Evolutionary conservation across 2,113 vertebrate species (phyloP).

Genomic region (Syngnathus typhle): DNA sequence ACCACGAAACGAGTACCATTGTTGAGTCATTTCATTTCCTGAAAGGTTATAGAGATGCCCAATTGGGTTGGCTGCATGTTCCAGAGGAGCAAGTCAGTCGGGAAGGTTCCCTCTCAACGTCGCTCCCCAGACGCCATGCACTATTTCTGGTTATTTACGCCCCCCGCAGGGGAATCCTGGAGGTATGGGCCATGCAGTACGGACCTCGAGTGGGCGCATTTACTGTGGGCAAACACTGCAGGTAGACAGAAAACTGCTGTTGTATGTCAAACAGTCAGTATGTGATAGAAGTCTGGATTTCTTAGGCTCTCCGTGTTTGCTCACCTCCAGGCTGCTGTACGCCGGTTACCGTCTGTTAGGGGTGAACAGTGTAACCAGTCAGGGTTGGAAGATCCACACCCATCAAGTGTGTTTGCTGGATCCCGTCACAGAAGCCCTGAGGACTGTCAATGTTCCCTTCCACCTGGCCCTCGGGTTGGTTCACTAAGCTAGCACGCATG

Average conservation of each 20-base stretch:
- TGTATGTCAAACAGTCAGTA: background rate
- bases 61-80: conserved; percentile 91
- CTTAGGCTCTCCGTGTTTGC: background rate
- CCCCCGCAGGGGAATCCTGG: conserved; percentile 88
- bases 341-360: conserved; percentile 97
- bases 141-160: conserved; percentile 95
- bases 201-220: conserved; percentile 93
- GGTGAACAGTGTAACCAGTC: conserved; percentile 94
- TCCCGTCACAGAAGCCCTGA: conserved; percentile 79
- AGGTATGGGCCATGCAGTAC: conserved; percentile 94
- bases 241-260: conserved; percentile 59
- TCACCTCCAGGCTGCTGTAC: conserved; percentile 79
- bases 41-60: conserved; percentile 90
- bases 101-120: conserved; percentile 73
- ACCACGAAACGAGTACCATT: background rate
- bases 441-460: conserved; percentile 87
- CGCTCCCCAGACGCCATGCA: conserved; percentile 77
- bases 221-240: conserved; percentile 94
- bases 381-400: conserved; percentile 93
- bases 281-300: background rate
- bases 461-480: conserved; percentile 90
- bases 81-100: conserved; percentile 84
- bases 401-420: conserved; percentile 95
- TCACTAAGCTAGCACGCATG: background rate
- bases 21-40: background rate